Conservation (phyloP, 2,113 vertebrate genomes). For the Megaceryle torquata region DNA sequence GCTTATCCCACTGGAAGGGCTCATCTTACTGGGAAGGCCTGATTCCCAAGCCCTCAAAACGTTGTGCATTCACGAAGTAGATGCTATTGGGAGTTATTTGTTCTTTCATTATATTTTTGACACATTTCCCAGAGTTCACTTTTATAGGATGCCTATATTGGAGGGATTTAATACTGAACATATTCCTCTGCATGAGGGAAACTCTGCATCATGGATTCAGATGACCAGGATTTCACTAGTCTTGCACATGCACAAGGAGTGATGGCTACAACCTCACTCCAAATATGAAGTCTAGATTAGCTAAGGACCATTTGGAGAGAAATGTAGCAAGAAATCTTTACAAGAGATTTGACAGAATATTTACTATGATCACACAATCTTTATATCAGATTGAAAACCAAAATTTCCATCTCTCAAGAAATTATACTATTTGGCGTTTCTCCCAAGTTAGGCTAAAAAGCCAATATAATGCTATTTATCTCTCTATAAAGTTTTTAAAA, state of each 20-base stretch:
- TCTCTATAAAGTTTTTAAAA: background rate
- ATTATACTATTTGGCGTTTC: background rate
- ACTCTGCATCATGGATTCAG: background rate
- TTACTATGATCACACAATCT: background rate
- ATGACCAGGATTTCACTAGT: background rate
- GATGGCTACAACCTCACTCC: background rate
- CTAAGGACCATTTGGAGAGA: background rate
- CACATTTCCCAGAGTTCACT: background rate
- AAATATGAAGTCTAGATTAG: background rate
- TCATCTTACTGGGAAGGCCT: background rate
- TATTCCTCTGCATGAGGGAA: background rate
- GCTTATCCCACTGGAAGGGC: background rate
- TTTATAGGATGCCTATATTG: background rate
- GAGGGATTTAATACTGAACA: background rate
- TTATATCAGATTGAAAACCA: background rate
- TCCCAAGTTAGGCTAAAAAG: background rate
- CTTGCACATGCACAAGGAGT: background rate
- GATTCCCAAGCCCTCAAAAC: background rate
- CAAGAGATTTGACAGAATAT: background rate
- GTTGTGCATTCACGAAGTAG: background rate
- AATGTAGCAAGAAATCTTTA: background rate
- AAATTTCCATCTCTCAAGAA: background rate
- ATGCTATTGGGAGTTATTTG: background rate
- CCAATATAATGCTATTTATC: background rate
- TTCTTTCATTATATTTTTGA: background rate